A percentile compares a stretch with the other conserved stretches of the same genome.
Conservation (phyloP, 37 sponge, comb jelly and placozoan genomes). For the Ianthella basta region DNA sequence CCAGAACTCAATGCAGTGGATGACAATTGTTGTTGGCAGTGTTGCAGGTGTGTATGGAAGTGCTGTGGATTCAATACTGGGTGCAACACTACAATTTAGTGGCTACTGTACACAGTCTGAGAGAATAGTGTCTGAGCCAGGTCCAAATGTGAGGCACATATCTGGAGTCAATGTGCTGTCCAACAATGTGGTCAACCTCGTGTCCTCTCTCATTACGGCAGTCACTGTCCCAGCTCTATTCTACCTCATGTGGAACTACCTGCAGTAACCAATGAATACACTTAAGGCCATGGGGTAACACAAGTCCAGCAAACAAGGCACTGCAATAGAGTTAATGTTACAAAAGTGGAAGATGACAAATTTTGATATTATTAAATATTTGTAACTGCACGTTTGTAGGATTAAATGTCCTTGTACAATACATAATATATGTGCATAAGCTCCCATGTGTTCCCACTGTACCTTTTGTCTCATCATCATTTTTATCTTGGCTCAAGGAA, state of each 20-base stretch:
- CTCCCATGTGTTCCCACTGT: neutral
- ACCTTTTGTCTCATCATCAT: neutral
- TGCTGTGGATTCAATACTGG: conserved; percentile 83
- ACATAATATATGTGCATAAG: neutral
- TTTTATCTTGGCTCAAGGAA: too few relatives aligned
- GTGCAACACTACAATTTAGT: conserved; percentile 84
- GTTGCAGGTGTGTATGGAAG: conserved; percentile 80
- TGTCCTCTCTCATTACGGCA: conserved; percentile 82
- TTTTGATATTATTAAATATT: too few relatives aligned
- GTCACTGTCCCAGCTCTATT: neutral
- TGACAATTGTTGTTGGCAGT: conserved; percentile 45
- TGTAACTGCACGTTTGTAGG: too few relatives aligned
- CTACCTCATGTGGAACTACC: neutral
- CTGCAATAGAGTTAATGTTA: too few relatives aligned
- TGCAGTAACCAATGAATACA: neutral
- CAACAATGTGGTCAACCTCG: conserved; percentile 87
- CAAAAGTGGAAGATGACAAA: too few relatives aligned
- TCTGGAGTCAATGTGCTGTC: conserved; percentile 69
- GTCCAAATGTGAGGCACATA: conserved; percentile 64
- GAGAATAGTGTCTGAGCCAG: conserved; percentile 51
- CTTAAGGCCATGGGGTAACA: neutral
- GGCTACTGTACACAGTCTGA: conserved; percentile 57
- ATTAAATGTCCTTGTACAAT: neutral
- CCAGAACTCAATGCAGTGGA: conserved; percentile 36
- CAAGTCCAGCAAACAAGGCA: too few relatives aligned